phyloP scores from a whole-genome alignment of 2,113 vertebrate species.

The Nyctereutes procyonoides region DNA sequence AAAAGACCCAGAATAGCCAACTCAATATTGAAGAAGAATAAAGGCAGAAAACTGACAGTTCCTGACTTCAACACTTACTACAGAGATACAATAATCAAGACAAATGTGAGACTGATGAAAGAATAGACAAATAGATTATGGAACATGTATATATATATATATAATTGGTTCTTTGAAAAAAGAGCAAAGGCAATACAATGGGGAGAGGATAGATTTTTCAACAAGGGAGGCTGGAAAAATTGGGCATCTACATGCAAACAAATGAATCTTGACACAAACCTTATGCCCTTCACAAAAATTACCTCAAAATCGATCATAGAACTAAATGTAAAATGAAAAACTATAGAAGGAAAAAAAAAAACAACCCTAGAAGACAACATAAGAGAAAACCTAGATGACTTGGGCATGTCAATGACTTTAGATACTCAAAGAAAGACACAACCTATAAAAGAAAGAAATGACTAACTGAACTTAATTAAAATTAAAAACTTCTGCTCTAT shows the following conservation, averaged over 20 bases:
- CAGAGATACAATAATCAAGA: background rate
- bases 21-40: background rate
- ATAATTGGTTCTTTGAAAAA: background rate
- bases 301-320: background rate
- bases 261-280: background rate
- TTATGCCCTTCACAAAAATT: background rate
- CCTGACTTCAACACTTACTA: background rate
- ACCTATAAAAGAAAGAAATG: background rate
- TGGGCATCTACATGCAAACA: background rate
- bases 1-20: background rate
- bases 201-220: background rate
- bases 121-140: background rate
- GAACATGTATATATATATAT: too few species aligned
- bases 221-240: background rate
- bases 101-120: background rate
- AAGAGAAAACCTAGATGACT: background rate
- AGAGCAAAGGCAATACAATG: background rate
- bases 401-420: background rate
- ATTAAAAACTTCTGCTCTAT: background rate
- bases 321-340: background rate
- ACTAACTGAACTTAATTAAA: background rate
- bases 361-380: background rate
- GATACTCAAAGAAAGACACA: background rate
- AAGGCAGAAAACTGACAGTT: background rate
- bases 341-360: background rate